These are phyloP conservation scores for Thereva unica DNA, from an alignment of 2,888 invertebrate species.

Conservation along the genomic window DNA sequence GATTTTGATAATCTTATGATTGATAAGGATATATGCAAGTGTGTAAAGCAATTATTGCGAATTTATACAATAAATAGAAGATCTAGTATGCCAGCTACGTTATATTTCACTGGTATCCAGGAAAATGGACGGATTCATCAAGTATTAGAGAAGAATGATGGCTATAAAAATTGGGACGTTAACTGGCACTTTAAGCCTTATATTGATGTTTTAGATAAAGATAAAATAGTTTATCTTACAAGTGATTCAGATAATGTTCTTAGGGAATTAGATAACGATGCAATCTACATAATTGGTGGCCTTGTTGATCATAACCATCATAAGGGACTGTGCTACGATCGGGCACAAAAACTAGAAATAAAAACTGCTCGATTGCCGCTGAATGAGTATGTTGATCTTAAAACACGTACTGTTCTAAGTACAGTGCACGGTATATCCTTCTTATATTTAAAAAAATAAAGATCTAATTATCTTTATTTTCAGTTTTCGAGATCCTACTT, in stretches of 20 bases:
- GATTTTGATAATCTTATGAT: conserved; percentile 91
- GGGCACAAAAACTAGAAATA: conserved; percentile 78
- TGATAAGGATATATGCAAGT: conserved; percentile 84
- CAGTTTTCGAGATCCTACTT: conserved; percentile 84
- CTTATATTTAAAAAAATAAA: too few species aligned
- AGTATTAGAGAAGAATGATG: conserved; percentile 79
- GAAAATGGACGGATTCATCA: conserved; percentile 68
- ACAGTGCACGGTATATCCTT: conserved; percentile 83
- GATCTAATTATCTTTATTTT: conserved; percentile 50
- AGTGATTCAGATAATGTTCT: conserved; percentile 93
- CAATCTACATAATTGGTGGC: conserved; percentile 93
- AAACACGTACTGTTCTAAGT: conserved; percentile 89
- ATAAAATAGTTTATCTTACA: conserved; percentile 85
- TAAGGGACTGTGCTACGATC: conserved; percentile 86
- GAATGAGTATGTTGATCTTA: conserved; percentile 86
- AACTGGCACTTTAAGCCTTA: conserved; percentile 71
- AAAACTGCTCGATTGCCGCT: conserved; percentile 86
- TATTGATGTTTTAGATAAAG: conserved; percentile 71
- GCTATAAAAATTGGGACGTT: conserved; percentile 92
- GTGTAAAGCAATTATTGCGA: conserved; percentile 85
- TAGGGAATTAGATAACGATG: conserved; percentile 71
- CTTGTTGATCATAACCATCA: conserved; percentile 96
- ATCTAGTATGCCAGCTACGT: conserved; percentile 75
- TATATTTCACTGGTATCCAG: conserved; percentile 79
- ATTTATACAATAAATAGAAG: conserved; percentile 91